Conservation (phyloP, 2,113 vertebrate species). For the Hypocryptadius cinnamomeus region DNA sequence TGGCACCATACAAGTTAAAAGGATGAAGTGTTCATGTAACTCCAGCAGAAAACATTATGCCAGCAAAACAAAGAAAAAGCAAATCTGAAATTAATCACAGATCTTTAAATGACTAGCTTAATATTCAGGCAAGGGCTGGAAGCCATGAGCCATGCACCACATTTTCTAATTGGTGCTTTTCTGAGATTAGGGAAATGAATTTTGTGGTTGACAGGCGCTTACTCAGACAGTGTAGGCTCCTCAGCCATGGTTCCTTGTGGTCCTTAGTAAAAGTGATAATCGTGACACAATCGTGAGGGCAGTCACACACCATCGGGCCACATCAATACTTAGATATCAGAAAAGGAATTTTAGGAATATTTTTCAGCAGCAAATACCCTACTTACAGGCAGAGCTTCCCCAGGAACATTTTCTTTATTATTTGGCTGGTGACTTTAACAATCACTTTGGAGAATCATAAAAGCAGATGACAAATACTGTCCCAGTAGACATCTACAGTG, state of each 20-base stretch:
- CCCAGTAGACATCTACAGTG: not conserved
- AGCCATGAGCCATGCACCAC: not conserved
- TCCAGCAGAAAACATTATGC: not conserved
- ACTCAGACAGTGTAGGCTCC: not conserved
- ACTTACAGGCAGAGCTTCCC: not conserved
- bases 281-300: not conserved
- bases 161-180: not conserved
- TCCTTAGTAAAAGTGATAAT: not conserved
- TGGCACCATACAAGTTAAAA: not conserved
- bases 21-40: fast-evolving
- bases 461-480: not conserved
- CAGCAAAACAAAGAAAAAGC: not conserved
- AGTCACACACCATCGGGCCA: fast-evolving
- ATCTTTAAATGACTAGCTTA: not conserved
- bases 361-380: not conserved
- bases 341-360: not conserved
- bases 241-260: not conserved
- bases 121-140: not conserved
- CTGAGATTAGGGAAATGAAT: not conserved
- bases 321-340: not conserved
- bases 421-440: not conserved
- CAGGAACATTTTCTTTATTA: not conserved
- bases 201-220: not conserved
- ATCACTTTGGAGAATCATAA: not conserved
- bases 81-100: not conserved